Conservation (phyloP, 1,140 invertebrate genomes). For the Pectinophora gossypiella region DNA sequence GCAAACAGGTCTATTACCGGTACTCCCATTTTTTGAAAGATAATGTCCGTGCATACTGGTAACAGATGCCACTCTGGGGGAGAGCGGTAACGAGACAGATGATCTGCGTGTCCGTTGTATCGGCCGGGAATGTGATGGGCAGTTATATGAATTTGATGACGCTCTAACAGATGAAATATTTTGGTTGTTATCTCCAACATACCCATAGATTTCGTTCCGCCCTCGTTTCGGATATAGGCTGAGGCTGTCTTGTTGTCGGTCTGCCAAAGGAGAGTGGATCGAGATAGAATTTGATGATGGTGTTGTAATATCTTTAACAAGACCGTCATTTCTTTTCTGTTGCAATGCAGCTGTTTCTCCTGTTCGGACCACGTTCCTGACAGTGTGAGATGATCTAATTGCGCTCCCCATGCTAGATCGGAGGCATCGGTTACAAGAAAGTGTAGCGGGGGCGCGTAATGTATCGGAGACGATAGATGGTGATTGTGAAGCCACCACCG, state of each 20-base stretch:
- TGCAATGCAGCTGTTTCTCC: conserved; percentile 14
- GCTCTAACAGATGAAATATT: conserved; percentile 13
- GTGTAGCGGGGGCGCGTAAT: neutral
- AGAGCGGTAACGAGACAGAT: conserved; percentile 20
- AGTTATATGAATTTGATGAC: conserved; percentile 15
- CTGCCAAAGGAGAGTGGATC: neutral
- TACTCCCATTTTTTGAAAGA: conserved; percentile 28
- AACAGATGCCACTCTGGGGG: conserved; percentile 35
- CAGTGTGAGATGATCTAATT: conserved; percentile 9
- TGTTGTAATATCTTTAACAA: conserved; percentile 9
- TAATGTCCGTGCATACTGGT: conserved; percentile 15
- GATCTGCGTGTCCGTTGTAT: conserved; percentile 32
- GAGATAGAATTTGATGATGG: neutral
- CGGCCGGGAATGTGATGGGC: conserved; percentile 20
- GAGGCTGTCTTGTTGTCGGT: neutral
- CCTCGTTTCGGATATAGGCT: neutral
- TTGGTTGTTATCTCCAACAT: conserved; percentile 21
- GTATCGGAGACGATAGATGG: neutral
- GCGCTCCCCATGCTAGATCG: conserved; percentile 15
- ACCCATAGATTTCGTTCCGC: conserved; percentile 15
- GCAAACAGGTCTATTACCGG: conserved; percentile 47
- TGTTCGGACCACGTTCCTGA: conserved; percentile 18
- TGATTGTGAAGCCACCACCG: conserved; percentile 7
- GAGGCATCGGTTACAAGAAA: conserved; percentile 17
- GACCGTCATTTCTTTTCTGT: conserved; percentile 29